Evolutionary conservation across 1,140 invertebrate species (phyloP).

Genomic region (Drosophila chauvacae): DNA sequence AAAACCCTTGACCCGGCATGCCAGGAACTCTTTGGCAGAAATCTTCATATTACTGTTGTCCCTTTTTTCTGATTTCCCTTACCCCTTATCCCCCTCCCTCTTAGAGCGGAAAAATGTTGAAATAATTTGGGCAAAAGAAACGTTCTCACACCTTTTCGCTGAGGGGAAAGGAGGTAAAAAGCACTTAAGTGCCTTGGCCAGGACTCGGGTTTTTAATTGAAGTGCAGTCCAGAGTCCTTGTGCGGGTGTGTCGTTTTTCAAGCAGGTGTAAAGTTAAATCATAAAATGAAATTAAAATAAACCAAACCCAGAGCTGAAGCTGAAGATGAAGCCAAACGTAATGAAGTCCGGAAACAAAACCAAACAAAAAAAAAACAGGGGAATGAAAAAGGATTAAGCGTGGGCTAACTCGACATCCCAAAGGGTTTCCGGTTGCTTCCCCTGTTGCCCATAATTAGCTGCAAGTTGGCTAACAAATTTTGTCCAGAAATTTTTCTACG

Average conservation of each 20-base stretch:
- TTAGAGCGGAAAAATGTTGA: conserved; percentile 65
- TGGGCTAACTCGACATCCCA: conserved; percentile 48
- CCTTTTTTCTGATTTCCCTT: conserved; percentile 43
- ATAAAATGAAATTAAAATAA: conserved; percentile 84
- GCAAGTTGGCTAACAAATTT: conserved; percentile 47
- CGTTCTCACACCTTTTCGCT: conserved; percentile 49
- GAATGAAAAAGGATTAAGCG: conserved; percentile 67
- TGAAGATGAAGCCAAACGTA: conserved; percentile 59
- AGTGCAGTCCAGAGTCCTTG: conserved; percentile 61
- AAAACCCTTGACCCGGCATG: conserved; percentile 78
- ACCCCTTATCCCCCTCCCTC: background rate
- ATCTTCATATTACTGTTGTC: conserved; percentile 70
- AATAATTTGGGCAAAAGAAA: conserved; percentile 75
- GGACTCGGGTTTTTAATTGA: conserved; percentile 78
- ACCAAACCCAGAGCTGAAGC: conserved; percentile 61
- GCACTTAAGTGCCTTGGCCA: conserved; percentile 79
- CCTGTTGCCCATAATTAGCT: conserved; percentile 73
- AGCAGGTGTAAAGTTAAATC: conserved; percentile 84
- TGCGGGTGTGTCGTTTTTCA: conserved; percentile 41
- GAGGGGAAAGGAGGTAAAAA: conserved; percentile 52
- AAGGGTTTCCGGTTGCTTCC: conserved; percentile 40
- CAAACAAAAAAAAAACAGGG: conserved; percentile 21
- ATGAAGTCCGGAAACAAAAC: conserved; percentile 63
- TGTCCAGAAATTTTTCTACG: conserved; percentile 42
- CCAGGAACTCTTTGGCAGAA: conserved; percentile 48